Evolutionary conservation across 2,113 vertebrate genomes (phyloP).

Genomic region (Leucoraja erinaceus): DNA sequence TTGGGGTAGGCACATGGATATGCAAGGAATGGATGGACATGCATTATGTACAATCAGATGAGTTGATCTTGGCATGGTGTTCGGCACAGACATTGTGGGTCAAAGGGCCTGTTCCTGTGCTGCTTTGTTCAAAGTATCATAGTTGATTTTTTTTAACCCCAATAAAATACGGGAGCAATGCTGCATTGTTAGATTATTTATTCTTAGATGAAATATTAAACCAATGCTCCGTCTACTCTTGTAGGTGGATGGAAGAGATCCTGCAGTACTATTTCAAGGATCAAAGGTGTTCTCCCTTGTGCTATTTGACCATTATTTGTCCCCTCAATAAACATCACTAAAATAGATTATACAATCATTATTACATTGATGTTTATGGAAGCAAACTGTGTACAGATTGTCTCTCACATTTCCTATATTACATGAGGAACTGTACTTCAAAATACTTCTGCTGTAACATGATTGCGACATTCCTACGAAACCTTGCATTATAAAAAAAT

Average conservation of each 20-base stretch:
- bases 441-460: neutral
- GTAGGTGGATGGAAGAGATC: neutral
- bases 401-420: neutral
- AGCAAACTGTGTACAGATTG: neutral
- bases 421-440: neutral
- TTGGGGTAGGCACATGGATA: too few relatives aligned
- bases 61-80: too few relatives aligned
- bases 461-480: too few relatives aligned
- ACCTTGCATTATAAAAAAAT: too few relatives aligned
- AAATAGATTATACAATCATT: neutral
- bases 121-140: neutral
- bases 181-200: neutral
- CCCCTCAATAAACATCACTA: neutral
- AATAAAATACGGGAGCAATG: neutral
- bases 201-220: neutral
- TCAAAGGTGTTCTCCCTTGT: neutral
- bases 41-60: too few relatives aligned
- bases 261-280: neutral
- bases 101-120: too few relatives aligned
- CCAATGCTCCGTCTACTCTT: neutral
- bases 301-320: too few relatives aligned
- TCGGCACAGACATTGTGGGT: too few relatives aligned
- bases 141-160: neutral
- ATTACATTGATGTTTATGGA: neutral
- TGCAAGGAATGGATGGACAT: too few relatives aligned